Base-by-base conservation (phyloP, 2,113 vertebrate species). In the Sorex araneus region DNA sequence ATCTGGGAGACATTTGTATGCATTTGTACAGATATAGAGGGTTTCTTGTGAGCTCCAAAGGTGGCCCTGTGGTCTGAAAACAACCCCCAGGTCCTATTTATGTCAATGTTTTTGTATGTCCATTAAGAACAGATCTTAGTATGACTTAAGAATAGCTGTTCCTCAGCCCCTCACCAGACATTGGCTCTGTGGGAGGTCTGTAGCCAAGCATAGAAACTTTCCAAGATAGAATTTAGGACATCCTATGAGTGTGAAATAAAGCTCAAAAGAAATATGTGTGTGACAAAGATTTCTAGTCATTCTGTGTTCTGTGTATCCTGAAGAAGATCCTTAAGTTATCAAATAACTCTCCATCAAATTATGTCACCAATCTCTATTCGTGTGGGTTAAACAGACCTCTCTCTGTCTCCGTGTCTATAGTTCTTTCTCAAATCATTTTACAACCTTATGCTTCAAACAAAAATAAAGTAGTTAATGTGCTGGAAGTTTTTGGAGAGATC, bases 51-150 rank as follows among this genome's bases (percentile, higher is more conserved):
- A 43, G 40, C 43, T 80, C 28, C 45, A 87, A 83, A 43, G 34
- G 50, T 88, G 57, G 40, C 85, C 70, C 64, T 85, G 25, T 92
- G 63, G 40, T 78, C 66, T 90, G 27, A 45, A 8, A 57, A 18
- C 25, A 8, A 13, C 11, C 84, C 36, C 80, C 50, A 85, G 40
- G 45, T 12, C 40, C 82, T 92, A 90, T 95, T 94, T 94, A 74
- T 92, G 18, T 32, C 47, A 19, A 40, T 69, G 18, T 7, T 91
- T 71, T 94, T 77, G 36, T 82, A 19, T 3, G 75, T 45, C 18
- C 74, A 28, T 79, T 92, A 91, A 82, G 57, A 95, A 74, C 3
- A 84, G 36, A 85, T 84, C 23, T 92, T 87, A 76, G 3, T 45
- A 67, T 94, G 34, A 84, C 32, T 6, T 85, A 84, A 78, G 64